Base-by-base conservation (phyloP, 2,113 vertebrate species). In the Gavialis gangeticus region DNA sequence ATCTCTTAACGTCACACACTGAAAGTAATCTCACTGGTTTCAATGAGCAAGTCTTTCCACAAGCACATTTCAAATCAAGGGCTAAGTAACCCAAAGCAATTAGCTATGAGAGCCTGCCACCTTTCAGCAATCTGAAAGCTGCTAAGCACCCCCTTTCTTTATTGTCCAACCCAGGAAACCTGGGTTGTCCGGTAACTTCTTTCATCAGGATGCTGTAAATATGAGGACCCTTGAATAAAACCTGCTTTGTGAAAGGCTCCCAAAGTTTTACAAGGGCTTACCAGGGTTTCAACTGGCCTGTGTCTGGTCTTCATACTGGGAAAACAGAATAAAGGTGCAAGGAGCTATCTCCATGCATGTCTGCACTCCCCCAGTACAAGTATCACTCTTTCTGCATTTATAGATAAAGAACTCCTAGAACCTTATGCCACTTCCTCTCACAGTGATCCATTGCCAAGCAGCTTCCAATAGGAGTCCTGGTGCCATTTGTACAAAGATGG, bases 1-100 rank as follows among this genome's bases (percentile, higher is more conserved):
- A 82, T 69, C 2, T 73, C 13, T 4, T 30, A 66, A 60, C 9
- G 12, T 34, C 2, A 86, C 82, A 54, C n/a, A 0, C 0, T 19
- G 56, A 0, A 66, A 30, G 9, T 84, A 69, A 81, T 58, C 7
- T 12, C 4, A 1, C 30, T 15, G 28, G 34, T 34, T 85, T 75
- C n/a, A 11, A 2, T 60, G 55, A 60, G 8, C n/a, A 12, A 28
- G 3, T 5, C 75, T 82, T 82, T 73, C 46, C 46, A 46, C 46
- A 46, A 46, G 9, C 46, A 46, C 46, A 46, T 46, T 46, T 90
- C 4, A 4, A 56, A 90, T 75, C 27, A 77, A 88, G 34, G n/a
- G 12, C 11, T 75, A 14, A 34, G 67, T 30, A 37, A 37, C 67
- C 12, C 67, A 37, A 30, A 21, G 22, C 67, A 69, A 18, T 22